Conservation (phyloP, 2,888 invertebrate species). For the Andrena bicolor region DNA sequence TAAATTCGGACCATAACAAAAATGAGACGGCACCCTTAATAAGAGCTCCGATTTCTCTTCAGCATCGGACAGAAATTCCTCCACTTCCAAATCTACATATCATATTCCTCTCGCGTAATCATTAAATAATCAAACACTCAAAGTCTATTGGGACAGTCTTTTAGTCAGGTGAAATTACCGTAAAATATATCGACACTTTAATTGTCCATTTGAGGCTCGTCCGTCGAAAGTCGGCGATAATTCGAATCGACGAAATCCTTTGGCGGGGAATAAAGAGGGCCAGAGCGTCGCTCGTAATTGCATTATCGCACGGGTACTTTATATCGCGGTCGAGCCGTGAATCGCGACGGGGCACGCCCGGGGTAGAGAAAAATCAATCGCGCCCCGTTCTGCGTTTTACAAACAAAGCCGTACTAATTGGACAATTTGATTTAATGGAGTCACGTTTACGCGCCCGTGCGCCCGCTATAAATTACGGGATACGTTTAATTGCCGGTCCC, state of each 20-base stretch:
- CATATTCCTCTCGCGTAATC: no score
- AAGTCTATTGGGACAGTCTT: no score
- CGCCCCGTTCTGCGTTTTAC: slow-evolving; percentile 37
- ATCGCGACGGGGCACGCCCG: slow-evolving; percentile 18
- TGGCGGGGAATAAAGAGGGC: slow-evolving; percentile 1
- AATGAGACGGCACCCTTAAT: no score
- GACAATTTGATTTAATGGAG: slow-evolving; percentile 67
- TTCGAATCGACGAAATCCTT: slow-evolving; percentile 1
- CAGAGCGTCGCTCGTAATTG: slow-evolving; percentile 38
- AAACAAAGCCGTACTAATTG: slow-evolving; percentile 64
- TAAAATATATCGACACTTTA: background rate
- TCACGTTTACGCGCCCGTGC: slow-evolving; percentile 53
- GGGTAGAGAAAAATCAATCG: slow-evolving; percentile 50
- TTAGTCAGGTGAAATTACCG: background rate
- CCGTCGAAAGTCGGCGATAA: background rate
- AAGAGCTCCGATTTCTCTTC: no score
- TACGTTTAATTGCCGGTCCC: slow-evolving; percentile 59
- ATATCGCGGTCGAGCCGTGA: slow-evolving; percentile 28
- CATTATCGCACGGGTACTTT: slow-evolving; percentile 28
- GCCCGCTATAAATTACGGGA: slow-evolving; percentile 45
- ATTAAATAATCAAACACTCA: no score
- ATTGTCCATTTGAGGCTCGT: background rate
- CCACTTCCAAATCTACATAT: no score
- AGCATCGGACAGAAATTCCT: no score
- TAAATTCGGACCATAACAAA: no score